phyloP scores from a whole-genome alignment of 92 coral and sea anemone genomes.

The Parazoanthus atlanticus region DNA sequence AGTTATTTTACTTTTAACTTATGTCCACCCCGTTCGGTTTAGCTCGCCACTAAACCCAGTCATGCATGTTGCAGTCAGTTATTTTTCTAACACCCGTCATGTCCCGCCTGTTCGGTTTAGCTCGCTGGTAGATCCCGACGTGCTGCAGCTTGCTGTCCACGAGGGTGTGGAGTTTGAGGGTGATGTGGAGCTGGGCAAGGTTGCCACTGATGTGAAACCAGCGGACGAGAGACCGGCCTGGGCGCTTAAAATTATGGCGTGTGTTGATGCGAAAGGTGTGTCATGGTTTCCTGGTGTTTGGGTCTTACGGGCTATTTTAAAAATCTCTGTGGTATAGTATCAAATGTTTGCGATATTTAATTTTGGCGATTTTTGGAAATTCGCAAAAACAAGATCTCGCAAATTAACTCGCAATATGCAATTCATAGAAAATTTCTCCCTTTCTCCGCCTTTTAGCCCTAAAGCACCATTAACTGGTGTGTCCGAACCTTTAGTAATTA shows the following conservation, averaged over 20 bases:
- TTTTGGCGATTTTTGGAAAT: too few species aligned
- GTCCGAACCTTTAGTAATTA: too few species aligned
- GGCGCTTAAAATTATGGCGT: conserved; percentile 79
- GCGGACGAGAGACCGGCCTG: conserved; percentile 74
- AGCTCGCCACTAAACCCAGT: neutral
- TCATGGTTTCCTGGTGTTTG: neutral
- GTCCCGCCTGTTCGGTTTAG: conserved; percentile 23
- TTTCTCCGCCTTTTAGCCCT: too few species aligned
- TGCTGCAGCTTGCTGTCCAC: conserved; percentile 62
- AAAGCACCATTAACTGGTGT: too few species aligned
- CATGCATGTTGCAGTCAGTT: neutral
- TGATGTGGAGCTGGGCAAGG: conserved; percentile 76
- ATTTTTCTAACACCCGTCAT: neutral
- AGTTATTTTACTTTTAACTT: too few species aligned
- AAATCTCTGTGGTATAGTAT: too few species aligned
- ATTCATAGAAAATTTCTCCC: too few species aligned
- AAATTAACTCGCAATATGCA: too few species aligned
- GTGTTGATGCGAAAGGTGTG: conserved; percentile 69
- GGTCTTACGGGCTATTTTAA: too few species aligned
- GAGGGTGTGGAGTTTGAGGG: conserved; percentile 96
- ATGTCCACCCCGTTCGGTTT: too few species aligned
- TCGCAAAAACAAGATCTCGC: too few species aligned
- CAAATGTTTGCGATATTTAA: too few species aligned
- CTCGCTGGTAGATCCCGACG: conserved; percentile 39
- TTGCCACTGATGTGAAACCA: conserved; percentile 67